A percentile compares a stretch with the other conserved stretches of the same genome.
phyloP scores from a whole-genome alignment of 2,888 invertebrate species.

The Parnassius glacialis region DNA sequence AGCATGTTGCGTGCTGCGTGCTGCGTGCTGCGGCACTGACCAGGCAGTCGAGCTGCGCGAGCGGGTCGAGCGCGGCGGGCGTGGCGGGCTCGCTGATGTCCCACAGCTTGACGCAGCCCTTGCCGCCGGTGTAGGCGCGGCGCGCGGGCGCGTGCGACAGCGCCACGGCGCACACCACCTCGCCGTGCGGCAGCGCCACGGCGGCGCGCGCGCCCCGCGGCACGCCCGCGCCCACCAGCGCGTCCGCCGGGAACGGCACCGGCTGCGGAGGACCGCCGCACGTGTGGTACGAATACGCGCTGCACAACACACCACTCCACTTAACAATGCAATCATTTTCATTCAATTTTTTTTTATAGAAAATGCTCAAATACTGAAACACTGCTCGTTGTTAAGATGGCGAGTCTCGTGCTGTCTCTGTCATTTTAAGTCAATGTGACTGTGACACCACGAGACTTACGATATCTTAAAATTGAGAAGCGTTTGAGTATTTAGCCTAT shows the following conservation, averaged over 20 bases:
- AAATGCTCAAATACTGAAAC: no score
- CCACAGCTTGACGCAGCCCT: conserved; percentile 98
- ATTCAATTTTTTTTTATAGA: no score
- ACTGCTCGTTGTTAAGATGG: no score
- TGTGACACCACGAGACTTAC: no score
- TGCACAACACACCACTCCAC: conserved; percentile 45
- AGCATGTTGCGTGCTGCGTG: no score
- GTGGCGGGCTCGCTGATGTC: conserved; percentile 93
- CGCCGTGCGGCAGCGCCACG: conserved; percentile 95
- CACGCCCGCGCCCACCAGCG: conserved; percentile 94
- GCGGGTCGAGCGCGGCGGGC: conserved; percentile 92
- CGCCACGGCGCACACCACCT: conserved; percentile 98
- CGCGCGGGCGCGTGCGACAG: conserved; percentile 87
- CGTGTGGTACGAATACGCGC: conserved; percentile 97
- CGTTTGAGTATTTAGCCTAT: no score
- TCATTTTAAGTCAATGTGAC: no score
- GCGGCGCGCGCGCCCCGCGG: conserved; percentile 95
- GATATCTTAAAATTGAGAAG: no score
- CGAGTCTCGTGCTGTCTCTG: no score
- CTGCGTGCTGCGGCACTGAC: conserved; percentile 62
- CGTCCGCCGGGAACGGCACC: conserved; percentile 97
- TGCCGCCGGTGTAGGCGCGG: conserved; percentile 98
- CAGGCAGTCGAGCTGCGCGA: conserved; percentile 94
- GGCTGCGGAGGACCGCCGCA: conserved; percentile 94
- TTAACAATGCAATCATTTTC: no score